These are phyloP conservation scores for Plecturocebus donacophilus DNA, from an alignment of 2,113 vertebrate genomes.

Conservation along the genomic window DNA sequence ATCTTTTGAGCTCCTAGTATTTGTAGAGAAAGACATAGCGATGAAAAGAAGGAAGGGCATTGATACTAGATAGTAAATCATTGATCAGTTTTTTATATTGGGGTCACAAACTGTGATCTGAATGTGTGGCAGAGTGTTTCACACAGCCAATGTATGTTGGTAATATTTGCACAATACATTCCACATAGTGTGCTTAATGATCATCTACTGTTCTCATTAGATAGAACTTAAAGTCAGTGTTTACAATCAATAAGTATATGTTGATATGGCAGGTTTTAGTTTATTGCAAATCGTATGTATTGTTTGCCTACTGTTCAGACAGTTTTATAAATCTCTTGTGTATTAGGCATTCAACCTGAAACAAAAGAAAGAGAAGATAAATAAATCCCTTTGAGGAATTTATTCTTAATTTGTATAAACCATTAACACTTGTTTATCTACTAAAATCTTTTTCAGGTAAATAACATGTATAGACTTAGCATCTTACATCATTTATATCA, in stretches of 20 bases:
- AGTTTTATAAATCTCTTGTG: neutral
- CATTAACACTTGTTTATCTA: neutral
- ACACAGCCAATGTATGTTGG: neutral
- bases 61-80: neutral
- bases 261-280: neutral
- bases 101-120: neutral
- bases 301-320: neutral
- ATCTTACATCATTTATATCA: neutral
- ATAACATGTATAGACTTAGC: neutral
- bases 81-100: neutral
- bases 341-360: conserved; percentile 14
- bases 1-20: neutral
- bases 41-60: neutral
- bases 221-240: conserved; percentile 14
- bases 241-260: neutral
- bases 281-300: conserved; percentile 21
- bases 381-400: conserved; percentile 7
- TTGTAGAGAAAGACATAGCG: neutral
- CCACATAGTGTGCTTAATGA: neutral
- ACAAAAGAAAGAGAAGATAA: conserved; percentile 17
- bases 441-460: conserved; percentile 22
- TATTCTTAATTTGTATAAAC: conserved; percentile 40
- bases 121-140: neutral
- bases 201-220: neutral
- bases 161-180: neutral